Percentiles rank a stretch among this genome's conserved stretches.
phyloP scores from a whole-genome alignment of 2,888 invertebrate genomes.

The Melieria omissa region DNA sequence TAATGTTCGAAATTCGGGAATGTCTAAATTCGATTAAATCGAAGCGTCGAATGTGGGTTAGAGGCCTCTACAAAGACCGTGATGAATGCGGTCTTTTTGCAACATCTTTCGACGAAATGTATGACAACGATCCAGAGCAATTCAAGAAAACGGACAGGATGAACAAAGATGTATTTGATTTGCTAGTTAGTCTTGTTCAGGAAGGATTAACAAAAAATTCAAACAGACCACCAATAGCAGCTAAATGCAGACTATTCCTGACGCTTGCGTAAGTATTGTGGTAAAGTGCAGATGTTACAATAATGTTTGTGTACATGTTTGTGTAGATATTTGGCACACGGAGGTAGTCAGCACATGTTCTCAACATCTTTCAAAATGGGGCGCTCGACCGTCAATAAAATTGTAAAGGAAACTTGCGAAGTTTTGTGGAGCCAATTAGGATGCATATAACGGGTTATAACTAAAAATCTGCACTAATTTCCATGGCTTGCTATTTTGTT shows the following conservation, averaged over 20 bases:
- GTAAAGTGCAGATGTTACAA: conserved; percentile 8
- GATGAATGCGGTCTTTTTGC: conserved; percentile 18
- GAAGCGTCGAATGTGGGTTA: conserved; percentile 17
- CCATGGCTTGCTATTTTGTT: too few species aligned
- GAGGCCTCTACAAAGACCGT: conserved; percentile 14
- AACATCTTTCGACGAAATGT: conserved; percentile 8
- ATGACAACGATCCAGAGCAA: conserved; percentile 15
- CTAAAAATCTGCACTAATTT: too few species aligned
- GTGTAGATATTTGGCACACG: conserved; percentile 23
- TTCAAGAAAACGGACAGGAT: conserved; percentile 15
- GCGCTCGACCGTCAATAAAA: conserved; percentile 12
- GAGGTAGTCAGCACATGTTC: conserved; percentile 23
- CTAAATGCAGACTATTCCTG: too few species aligned
- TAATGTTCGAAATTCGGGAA: conserved; percentile 20
- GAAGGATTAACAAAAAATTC: conserved; percentile 20
- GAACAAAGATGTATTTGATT: conserved; percentile 12
- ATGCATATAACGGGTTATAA: too few species aligned
- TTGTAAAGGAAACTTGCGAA: conserved; percentile 27
- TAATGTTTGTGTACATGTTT: neutral
- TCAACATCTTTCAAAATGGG: conserved; percentile 28
- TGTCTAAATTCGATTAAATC: neutral
- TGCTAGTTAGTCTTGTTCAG: neutral
- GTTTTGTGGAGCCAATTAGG: conserved; percentile 21
- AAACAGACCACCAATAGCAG: conserved; percentile 21
- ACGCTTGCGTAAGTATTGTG: conserved; percentile 15